Base-by-base conservation (phyloP, 2,797 vertebrate species). In the Heteromormyrus szaboi region DNA sequence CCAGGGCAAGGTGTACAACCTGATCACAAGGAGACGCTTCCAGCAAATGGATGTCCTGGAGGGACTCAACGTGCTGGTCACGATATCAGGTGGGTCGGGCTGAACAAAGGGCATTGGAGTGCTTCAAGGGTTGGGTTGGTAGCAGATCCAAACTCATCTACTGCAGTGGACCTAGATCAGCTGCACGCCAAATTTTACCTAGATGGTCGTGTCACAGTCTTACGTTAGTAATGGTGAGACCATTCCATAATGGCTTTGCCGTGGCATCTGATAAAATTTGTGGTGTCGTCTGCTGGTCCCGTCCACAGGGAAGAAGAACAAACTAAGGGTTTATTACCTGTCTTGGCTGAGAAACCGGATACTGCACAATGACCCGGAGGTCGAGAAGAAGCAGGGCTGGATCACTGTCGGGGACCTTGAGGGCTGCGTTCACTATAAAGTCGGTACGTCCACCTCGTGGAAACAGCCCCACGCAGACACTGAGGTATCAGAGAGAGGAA, bases 301-400 rank as follows among this genome's bases (percentile, higher is more conserved):
- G 0, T 87, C n/a, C 53, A 54, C 90, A 98, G 98, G 98, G 89
- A 99, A 99, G 94, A 99, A 99, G 95, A 99, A 99, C 89, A 99
- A 99, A 91, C 93, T 99, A 88, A 97, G 98, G 12, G 98, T 99
- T 87, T 99, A 99, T 91, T 99, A 99, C 94, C 95, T 99, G 92
- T 99, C 98, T 59, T 99, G 98, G 98, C 94, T 99, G 93, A 97
- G 98, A 93, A 99, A 99, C 94, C 95, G 98, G 94, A 99, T 99
- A 94, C 92, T 99, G 85, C 98, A 99, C 95, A 99, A 99, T 0
- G 98, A 99, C 93, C 98, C 98, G 0, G 98, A 99, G 93, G 98
- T 99, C 48, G 98, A 99, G 93, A 99, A 99, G 96, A 99, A 99
- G 91, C 98, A 99, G 92, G 98, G 98, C 17, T 99, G 98, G 98